phyloP scores from a whole-genome alignment of 2,113 vertebrate genomes.

The Rhegmatorhina hoffmannsi region DNA sequence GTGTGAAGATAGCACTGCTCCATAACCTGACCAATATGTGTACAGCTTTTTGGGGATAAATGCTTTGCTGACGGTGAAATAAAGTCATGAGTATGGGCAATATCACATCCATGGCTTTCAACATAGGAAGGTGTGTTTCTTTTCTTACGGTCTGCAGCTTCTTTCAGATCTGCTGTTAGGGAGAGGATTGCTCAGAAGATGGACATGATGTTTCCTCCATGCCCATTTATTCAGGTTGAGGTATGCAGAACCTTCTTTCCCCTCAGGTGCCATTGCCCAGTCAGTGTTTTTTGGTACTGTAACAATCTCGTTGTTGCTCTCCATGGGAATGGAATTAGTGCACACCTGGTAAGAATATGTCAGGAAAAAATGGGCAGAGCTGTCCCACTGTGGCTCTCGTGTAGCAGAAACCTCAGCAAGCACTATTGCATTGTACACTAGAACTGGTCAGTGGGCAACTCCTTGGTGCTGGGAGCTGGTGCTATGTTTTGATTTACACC shows the following conservation, averaged over 20 bases:
- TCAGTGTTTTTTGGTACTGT: constrained; percentile 1
- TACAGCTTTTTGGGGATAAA: constrained; percentile 56
- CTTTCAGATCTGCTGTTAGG: not conserved
- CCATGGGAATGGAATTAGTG: not conserved
- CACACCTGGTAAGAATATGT: not conserved
- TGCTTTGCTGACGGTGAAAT: constrained; percentile 45
- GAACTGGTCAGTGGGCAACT: constrained; percentile 56
- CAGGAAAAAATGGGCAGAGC: not conserved
- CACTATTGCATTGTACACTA: constrained; percentile 45
- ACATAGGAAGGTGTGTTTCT: not conserved
- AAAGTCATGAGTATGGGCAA: constrained; percentile 10
- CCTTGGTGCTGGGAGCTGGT: constrained; percentile 73
- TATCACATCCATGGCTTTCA: not conserved
- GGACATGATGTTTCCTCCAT: rapidly evolving
- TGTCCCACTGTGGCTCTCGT: not conserved
- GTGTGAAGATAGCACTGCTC: constrained; percentile 18
- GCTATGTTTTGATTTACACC: constrained; percentile 57
- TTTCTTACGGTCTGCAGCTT: not conserved
- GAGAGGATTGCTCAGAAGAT: not conserved
- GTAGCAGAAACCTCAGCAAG: constrained; percentile 61
- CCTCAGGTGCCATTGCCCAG: constrained; percentile 40
- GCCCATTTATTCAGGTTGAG: not conserved
- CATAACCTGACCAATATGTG: constrained; percentile 9
- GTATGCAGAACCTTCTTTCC: not conserved
- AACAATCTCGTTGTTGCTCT: not conserved